phyloP scores from a whole-genome alignment of 2,113 vertebrate species.

The Erinaceus europaeus region DNA sequence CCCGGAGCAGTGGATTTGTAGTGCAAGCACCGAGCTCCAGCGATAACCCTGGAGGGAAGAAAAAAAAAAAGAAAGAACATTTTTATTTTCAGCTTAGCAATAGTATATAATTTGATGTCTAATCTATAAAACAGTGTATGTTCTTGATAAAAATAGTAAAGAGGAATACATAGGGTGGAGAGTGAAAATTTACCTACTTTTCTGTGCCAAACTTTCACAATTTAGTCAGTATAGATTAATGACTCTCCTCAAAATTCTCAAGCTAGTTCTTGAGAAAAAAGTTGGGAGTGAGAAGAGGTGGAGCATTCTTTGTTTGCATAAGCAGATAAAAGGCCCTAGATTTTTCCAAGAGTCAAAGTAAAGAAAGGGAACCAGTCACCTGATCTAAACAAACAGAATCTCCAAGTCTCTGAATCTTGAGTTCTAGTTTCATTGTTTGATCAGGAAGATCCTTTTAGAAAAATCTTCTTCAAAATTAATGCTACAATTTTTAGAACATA shows the following conservation, averaged over 20 bases:
- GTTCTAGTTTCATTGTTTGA: conserved; percentile 4
- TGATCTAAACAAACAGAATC: conserved; percentile 13
- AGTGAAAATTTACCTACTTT: conserved; percentile 1
- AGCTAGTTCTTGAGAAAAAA: conserved; percentile 6
- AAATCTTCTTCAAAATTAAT: background rate
- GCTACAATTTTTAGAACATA: background rate
- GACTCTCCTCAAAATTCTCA: conserved; percentile 8
- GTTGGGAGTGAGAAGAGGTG: background rate
- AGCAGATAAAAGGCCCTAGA: background rate
- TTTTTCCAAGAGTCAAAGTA: background rate
- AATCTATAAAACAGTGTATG: background rate
- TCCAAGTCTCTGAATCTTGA: background rate
- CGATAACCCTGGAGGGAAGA: no score
- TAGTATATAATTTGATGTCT: background rate
- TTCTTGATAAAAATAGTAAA: conserved; percentile 1
- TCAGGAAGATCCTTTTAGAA: background rate
- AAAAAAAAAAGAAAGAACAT: background rate
- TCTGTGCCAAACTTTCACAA: background rate
- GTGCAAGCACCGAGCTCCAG: no score
- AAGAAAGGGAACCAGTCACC: background rate
- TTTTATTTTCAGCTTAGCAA: background rate
- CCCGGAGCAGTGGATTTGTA: no score
- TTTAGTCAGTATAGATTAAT: background rate
- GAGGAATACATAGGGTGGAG: background rate
- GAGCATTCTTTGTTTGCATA: background rate